A percentile compares a stretch with the other conserved stretches of the same genome.
Evolutionary conservation across 2,797 vertebrate genomes (phyloP).

Genomic region (Danio tinwini): DNA sequence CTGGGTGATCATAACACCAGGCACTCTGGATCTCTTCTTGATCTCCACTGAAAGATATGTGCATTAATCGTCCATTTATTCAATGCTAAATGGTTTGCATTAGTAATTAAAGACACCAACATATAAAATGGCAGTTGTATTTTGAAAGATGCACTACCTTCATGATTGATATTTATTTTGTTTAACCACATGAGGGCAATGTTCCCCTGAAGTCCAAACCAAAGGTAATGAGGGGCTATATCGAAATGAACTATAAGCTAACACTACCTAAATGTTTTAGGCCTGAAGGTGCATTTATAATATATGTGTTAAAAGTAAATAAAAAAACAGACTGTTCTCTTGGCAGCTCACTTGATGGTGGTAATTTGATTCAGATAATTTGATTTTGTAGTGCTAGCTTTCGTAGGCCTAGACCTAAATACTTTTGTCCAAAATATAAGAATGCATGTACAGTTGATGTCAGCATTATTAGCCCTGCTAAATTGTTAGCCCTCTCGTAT

Average conservation of each 20-base stretch:
- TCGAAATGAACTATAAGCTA: background rate
- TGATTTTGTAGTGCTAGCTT: background rate
- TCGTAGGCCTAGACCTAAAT: background rate
- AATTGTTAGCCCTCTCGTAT: too few relatives aligned
- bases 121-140: background rate
- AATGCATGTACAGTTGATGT: too few relatives aligned
- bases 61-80: background rate
- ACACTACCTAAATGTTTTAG: background rate
- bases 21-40: conserved; percentile 80
- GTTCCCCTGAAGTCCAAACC: background rate
- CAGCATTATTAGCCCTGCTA: too few relatives aligned
- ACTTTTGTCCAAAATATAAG: background rate
- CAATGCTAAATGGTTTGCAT: background rate
- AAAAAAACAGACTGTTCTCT: background rate
- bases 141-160: background rate
- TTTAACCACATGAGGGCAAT: conserved; percentile 30
- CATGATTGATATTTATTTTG: background rate
- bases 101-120: background rate
- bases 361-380: background rate
- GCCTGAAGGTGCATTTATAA: background rate
- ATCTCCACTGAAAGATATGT: conserved; percentile 69
- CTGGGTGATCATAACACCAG: conserved; percentile 84
- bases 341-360: background rate
- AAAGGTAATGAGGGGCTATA: background rate
- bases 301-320: background rate